These are phyloP conservation scores for Porphyrio hochstetteri DNA, from an alignment of 2,113 vertebrate species.

Conservation along the genomic window DNA sequence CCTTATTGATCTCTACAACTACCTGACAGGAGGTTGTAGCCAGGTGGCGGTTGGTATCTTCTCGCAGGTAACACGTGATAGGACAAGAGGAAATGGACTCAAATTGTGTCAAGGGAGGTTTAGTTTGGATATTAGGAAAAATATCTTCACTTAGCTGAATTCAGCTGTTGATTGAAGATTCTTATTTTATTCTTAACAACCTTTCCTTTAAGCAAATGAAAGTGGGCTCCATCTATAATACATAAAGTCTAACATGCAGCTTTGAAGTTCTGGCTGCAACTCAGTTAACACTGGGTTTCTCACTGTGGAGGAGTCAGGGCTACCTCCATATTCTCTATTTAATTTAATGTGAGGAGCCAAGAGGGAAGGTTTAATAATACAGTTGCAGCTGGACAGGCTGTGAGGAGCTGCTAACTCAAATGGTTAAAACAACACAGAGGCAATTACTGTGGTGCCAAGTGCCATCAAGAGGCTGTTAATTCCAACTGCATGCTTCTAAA, in stretches of 20 bases:
- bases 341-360: neutral
- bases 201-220: neutral
- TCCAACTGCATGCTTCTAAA: slow-evolving; percentile 52
- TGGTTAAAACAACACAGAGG: neutral
- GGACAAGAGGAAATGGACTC: no score
- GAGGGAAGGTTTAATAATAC: neutral
- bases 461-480: slow-evolving; percentile 71
- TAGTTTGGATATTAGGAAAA: no score
- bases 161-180: neutral
- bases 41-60: no score
- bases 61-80: no score
- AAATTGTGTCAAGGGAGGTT: no score
- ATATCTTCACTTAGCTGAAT: neutral
- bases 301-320: neutral
- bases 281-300: neutral
- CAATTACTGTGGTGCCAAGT: slow-evolving; percentile 29
- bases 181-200: neutral
- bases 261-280: neutral
- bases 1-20: no score
- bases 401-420: neutral
- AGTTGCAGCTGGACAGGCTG: neutral
- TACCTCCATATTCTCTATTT: neutral
- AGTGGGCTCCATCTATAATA: neutral
- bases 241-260: neutral
- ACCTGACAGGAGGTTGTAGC: no score